Percentiles rank a stretch among this genome's conserved stretches.
Conservation (phyloP, 2,888 invertebrate species). For the Crepidodera aurea region DNA sequence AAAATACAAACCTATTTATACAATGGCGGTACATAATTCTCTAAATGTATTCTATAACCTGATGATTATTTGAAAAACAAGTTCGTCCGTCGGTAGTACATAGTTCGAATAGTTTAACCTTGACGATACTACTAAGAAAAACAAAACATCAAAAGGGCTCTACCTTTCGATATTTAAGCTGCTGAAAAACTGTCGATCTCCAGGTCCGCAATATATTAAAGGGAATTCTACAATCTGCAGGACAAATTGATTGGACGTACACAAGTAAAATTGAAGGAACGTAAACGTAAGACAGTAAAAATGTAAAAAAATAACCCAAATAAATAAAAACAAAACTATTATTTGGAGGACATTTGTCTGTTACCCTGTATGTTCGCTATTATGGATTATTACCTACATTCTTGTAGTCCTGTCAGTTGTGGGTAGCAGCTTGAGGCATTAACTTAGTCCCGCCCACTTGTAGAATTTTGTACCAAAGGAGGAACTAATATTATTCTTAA, state of each 20-base stretch:
- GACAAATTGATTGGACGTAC: too few species aligned
- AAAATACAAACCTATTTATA: constrained; percentile 25
- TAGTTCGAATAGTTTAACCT: neutral
- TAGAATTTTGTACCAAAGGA: constrained; percentile 12
- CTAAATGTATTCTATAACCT: neutral
- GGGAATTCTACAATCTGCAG: too few species aligned
- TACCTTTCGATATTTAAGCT: too few species aligned
- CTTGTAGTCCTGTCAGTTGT: constrained; percentile 4
- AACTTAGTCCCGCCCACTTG: constrained; percentile 12
- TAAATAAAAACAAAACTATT: too few species aligned
- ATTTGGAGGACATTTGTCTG: too few species aligned
- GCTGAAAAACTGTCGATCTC: too few species aligned
- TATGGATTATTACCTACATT: constrained; percentile 17
- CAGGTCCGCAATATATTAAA: too few species aligned
- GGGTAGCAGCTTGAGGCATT: constrained; percentile 1
- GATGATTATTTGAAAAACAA: neutral
- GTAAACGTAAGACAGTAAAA: too few species aligned
- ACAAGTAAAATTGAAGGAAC: too few species aligned
- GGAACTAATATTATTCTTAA: neutral
- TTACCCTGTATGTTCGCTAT: neutral
- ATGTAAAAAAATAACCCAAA: too few species aligned
- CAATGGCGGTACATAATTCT: constrained; percentile 1
- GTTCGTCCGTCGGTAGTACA: neutral
- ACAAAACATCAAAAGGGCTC: too few species aligned
- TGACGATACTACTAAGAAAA: too few species aligned